These are phyloP conservation scores for Cherax destructor DNA, from an alignment of 1,140 invertebrate genomes.

Conservation along the genomic window DNA sequence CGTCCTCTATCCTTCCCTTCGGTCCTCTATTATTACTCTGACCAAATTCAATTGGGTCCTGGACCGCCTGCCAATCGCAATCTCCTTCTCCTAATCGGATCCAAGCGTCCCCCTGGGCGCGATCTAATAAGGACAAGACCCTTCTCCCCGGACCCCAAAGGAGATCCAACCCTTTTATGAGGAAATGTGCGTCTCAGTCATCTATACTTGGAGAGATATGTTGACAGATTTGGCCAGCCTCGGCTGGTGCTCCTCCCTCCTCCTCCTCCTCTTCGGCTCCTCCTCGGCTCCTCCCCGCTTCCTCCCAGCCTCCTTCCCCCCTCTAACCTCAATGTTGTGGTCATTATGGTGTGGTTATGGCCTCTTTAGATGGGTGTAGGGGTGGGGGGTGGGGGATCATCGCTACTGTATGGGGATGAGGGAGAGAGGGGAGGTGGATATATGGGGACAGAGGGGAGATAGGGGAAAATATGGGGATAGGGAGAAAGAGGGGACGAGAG, in stretches of 20 bases:
- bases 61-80: conserved; percentile 62
- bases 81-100: conserved; percentile 68
- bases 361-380: too few relatives aligned
- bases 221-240: conserved; percentile 26
- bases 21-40: conserved; percentile 63
- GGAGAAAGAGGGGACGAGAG: too few relatives aligned
- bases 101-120: conserved; percentile 22
- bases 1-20: conserved; percentile 26
- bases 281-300: too few relatives aligned
- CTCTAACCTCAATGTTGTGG: too few relatives aligned
- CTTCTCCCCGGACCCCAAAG: conserved; percentile 7
- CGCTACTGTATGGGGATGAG: not conserved
- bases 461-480: too few relatives aligned
- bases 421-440: not conserved
- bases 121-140: conserved; percentile 46
- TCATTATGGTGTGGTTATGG: too few relatives aligned
- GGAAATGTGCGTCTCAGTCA: conserved; percentile 56
- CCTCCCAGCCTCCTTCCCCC: too few relatives aligned
- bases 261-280: too few relatives aligned
- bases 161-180: conserved; percentile 66
- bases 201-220: conserved; percentile 52
- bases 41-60: conserved; percentile 64
- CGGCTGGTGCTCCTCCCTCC: not conserved
- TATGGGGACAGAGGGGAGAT: too few relatives aligned
- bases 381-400: too few relatives aligned